These are phyloP conservation scores for Pangasius macronema DNA, from an alignment of 2,797 vertebrate genomes.

Conservation along the genomic window DNA sequence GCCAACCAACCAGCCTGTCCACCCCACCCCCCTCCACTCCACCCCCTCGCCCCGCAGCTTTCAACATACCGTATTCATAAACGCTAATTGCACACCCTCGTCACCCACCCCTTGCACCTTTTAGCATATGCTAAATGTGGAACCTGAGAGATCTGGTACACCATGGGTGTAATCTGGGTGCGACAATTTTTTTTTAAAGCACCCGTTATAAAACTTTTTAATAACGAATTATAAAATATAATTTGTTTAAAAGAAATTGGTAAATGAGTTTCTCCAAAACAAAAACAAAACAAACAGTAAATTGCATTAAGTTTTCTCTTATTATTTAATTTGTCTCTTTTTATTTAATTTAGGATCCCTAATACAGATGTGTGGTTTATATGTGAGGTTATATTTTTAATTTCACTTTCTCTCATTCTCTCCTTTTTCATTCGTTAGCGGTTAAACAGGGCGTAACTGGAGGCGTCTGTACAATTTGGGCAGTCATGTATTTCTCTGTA, in stretches of 20 bases:
- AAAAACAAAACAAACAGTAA: neutral
- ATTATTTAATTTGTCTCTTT: neutral
- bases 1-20: constrained; percentile 60
- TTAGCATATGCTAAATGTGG: constrained; percentile 84
- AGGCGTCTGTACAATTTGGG: constrained; percentile 45
- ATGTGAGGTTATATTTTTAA: constrained; percentile 58
- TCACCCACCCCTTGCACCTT: constrained; percentile 72
- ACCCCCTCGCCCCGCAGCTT: constrained; percentile 65
- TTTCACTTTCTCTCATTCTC: neutral
- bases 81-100: constrained; percentile 87
- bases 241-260: too few relatives aligned
- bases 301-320: neutral
- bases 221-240: neutral
- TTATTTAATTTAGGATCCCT: neutral
- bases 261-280: too few relatives aligned
- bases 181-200: constrained; percentile 6
- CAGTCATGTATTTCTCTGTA: constrained; percentile 71
- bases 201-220: neutral
- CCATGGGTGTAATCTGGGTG: constrained; percentile 53
- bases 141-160: constrained; percentile 73
- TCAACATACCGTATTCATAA: constrained; percentile 79
- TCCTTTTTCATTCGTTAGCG: neutral
- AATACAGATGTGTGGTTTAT: neutral
- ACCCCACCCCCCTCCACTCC: neutral
- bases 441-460: neutral